Evolutionary conservation across 2,888 invertebrate genomes (phyloP), one percentile per base, ranked within the genome.

Genomic region (Spicauda simplicius): DNA sequence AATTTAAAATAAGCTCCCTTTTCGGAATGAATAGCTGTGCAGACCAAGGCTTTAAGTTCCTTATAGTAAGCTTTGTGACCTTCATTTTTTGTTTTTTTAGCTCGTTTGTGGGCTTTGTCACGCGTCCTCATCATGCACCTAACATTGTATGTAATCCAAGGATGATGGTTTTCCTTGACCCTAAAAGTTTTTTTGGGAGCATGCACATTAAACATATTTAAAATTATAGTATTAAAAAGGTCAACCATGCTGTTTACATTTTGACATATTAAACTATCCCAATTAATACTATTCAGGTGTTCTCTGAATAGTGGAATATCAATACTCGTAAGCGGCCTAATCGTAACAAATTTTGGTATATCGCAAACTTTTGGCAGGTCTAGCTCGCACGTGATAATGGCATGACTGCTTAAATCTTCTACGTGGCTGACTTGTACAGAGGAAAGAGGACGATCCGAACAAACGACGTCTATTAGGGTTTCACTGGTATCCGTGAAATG

Each of bases 261-360:
- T 45, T 30, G 19, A 64, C 52, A 25, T 61, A 30, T 30, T 30
- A 30, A 30, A 25, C 50, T 41, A 14, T 45, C 45, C 45, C 45
- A 45, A n/a, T 45, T n/a, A n/a, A n/a, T 45, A 45, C 41, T 41
- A 11, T 8, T 41, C 10, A 41, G 8, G 41, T 11, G 41, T 11
- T 12, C 8, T 41, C 10, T 41, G 10, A 41, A 41, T 41, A 8
- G 41, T 2, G 8, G 4, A 30, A 30, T 30, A 7, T 30, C 30
- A 5, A 30, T 30, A 30, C 30, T 30, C 3, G 30, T 30, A 30
- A 30, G 30, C 30, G 30, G 30, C 30, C 30, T 30, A 30, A 30
- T 30, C 7, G 30, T 30, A 30, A 30, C 30, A 30, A 5, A 30
- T 30, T 30, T 30, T 30, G 30, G 30, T 30, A 30, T 7, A 3